These are phyloP conservation scores for Rhinoptilus africanus DNA, from an alignment of 2,113 vertebrate species.

Conservation along the genomic window DNA sequence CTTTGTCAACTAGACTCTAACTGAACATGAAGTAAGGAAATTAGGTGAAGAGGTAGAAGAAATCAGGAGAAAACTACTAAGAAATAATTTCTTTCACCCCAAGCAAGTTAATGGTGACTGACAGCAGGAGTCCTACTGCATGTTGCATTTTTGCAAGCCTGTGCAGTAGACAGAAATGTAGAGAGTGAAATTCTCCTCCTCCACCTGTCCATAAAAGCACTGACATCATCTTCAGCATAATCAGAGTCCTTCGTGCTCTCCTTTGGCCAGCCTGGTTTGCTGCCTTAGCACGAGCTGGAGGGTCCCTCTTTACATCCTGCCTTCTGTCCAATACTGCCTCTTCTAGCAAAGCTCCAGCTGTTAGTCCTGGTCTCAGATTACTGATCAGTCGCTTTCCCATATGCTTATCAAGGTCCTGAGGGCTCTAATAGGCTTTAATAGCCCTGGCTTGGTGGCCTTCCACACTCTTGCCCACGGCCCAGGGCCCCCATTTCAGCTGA, in stretches of 20 bases:
- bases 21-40: neutral
- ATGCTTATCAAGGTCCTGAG: neutral
- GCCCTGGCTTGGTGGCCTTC: rapidly evolving
- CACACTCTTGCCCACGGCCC: too few relatives aligned
- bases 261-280: neutral
- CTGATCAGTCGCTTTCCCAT: neutral
- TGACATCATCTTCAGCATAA: neutral
- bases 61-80: neutral
- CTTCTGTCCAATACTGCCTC: neutral
- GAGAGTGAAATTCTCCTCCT: neutral
- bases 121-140: neutral
- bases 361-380: neutral
- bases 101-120: neutral
- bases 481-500: rapidly evolving
- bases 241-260: neutral
- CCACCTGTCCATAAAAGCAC: neutral
- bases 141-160: neutral
- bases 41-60: neutral
- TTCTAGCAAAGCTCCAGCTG: neutral
- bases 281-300: neutral
- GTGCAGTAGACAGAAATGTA: neutral
- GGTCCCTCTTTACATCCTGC: neutral
- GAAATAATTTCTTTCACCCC: neutral
- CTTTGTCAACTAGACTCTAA: neutral
- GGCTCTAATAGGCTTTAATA: neutral